Evolutionary conservation across 2,888 invertebrate genomes (phyloP).

Genomic region (Meghimatium bilineatum): DNA sequence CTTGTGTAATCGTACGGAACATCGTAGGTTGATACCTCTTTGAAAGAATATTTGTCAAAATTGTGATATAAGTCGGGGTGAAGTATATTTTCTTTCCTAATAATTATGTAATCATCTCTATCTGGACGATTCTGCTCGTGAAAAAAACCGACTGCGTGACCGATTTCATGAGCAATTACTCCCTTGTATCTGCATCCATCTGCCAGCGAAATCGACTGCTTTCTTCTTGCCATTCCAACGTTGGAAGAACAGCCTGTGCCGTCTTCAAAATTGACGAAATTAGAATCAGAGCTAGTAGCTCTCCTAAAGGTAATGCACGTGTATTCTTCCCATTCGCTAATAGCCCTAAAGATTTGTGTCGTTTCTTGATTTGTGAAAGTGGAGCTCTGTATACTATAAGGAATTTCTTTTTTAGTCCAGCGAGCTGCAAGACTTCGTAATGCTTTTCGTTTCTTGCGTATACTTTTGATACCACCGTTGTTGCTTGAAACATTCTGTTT

Average conservation of each 20-base stretch:
- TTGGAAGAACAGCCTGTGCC: slow-evolving; percentile 49
- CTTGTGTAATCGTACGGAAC: slow-evolving; percentile 68
- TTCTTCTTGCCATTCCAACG: slow-evolving; percentile 44
- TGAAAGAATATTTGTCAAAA: slow-evolving; percentile 58
- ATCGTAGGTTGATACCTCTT: slow-evolving; percentile 53
- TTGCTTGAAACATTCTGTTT: not conserved
- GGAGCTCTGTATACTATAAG: slow-evolving; percentile 26
- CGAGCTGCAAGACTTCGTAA: slow-evolving; percentile 17
- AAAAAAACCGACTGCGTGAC: slow-evolving; percentile 63
- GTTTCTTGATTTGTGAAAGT: slow-evolving; percentile 28
- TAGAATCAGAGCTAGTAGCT: not conserved
- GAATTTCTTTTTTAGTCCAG: slow-evolving; percentile 41
- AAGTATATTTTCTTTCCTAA: slow-evolving; percentile 59
- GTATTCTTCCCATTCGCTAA: slow-evolving; percentile 45
- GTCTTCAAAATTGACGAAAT: slow-evolving; percentile 45
- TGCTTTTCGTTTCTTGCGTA: slow-evolving; percentile 49
- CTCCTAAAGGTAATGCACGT: slow-evolving; percentile 44
- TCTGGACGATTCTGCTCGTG: slow-evolving; percentile 66
- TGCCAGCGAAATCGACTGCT: slow-evolving; percentile 45
- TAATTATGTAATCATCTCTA: slow-evolving; percentile 59
- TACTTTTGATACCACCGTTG: not conserved
- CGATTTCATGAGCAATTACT: slow-evolving; percentile 62
- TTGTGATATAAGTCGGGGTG: slow-evolving; percentile 55
- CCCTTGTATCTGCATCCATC: slow-evolving; percentile 45
- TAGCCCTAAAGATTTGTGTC: slow-evolving; percentile 24